Base-by-base conservation (phyloP, 2,113 vertebrate species). In the Mionectes macconnelli region DNA sequence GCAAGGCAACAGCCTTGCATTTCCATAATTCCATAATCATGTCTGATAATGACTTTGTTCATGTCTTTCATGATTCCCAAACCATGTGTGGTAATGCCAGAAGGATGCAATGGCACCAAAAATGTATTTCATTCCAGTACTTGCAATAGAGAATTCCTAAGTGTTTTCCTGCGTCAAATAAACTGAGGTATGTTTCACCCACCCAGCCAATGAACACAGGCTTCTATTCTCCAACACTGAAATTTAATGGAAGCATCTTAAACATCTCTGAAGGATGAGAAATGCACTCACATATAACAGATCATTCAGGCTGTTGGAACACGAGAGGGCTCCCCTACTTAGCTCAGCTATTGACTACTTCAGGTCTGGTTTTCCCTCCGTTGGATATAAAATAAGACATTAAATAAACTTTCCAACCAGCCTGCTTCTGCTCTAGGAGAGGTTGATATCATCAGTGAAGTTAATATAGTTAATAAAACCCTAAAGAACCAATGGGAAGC, bases 351-450 rank as follows among this genome's bases (percentile, higher is more conserved):
- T 67, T 68, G 49, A 33, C 53, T 70, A 64, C 57, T 89, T 80
- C 31, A n/a, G 75, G 56, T 42, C 85, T 37, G 39, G 47, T 57
- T 79, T 87, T 87, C 27, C 75, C 55, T 12, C 35, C 37, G 53
- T 13, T 70, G 73, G 93, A 75, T 91, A 96, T 96, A 97, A 75
- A 97, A 96, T 81, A 96, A 94, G 73, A 56, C 84, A 83, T 59
- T 72, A 93, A 88, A 97, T 89, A 75, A 96, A 90, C 76, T 84
- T 91, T 91, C 62, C 92, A 79, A 47, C 35, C 63, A 78, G 87
- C 60, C 64, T 47, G 20, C 37, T 76, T 85, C 70, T 93, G 69
- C 85, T 89, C 83, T 69, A 47, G 72, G 82, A 83, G 33, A 82
- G 72, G 33, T n/a, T 68, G 18, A 78, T 68, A 39, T 75, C 83